Percentiles rank a stretch among this genome's conserved stretches.
Conservation (phyloP, 2,113 vertebrate genomes). For the Oryzias javanicus region DNA sequence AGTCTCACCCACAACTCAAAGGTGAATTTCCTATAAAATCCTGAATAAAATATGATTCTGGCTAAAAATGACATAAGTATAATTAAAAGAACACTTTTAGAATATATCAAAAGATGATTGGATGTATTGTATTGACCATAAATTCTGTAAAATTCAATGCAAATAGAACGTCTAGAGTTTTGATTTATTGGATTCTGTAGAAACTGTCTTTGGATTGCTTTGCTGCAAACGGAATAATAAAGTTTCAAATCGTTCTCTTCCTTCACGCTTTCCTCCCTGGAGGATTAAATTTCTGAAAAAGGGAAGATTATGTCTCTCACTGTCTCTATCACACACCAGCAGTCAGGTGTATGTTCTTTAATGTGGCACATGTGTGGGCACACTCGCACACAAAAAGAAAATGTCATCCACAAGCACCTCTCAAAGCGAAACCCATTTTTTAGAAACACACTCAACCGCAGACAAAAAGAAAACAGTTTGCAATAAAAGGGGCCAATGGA, state of each 20-base stretch:
- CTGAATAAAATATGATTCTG: too few species aligned
- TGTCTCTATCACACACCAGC: constrained; percentile 20
- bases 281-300: constrained; percentile 47
- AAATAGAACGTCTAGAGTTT: neutral
- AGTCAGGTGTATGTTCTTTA: constrained; percentile 25
- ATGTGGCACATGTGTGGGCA: constrained; percentile 21
- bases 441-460: constrained; percentile 21
- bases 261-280: neutral
- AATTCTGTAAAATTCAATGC: too few species aligned
- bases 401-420: neutral
- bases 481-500: constrained; percentile 55
- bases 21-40: too few species aligned
- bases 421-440: constrained; percentile 16
- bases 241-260: constrained; percentile 5
- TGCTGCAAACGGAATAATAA: constrained; percentile 12
- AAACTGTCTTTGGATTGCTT: neutral
- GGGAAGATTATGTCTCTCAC: constrained; percentile 14
- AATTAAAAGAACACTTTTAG: too few species aligned
- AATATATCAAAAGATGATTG: too few species aligned
- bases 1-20: too few species aligned
- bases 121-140: too few species aligned
- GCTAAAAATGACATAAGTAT: too few species aligned
- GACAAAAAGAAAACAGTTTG: constrained; percentile 39
- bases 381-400: too few species aligned
- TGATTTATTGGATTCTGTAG: neutral